Base-by-base conservation (phyloP, 2,797 vertebrate species). In the Phylloscopus collybita region DNA sequence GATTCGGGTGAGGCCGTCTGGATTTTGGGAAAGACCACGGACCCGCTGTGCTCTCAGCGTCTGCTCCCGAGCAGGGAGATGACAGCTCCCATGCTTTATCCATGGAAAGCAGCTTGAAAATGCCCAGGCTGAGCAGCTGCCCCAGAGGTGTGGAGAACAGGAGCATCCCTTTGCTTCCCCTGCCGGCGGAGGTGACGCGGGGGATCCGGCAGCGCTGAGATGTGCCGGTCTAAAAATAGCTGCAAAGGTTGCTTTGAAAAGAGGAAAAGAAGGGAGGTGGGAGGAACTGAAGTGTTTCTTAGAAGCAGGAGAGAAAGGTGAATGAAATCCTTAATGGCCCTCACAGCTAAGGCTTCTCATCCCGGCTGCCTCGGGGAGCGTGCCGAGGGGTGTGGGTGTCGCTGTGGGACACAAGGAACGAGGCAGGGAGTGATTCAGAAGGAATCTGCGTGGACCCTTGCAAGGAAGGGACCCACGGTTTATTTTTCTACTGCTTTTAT, bases 151-250 rank as follows among this genome's bases (percentile, higher is more conserved):
- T 1, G 3, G 38, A 20, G 49, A n/a, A 1, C 45, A 45, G 2
- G 9, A 36, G 42, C 4, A 5, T 75, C 85, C 70, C 74, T 74
- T 8, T 18, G 32, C 79, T 51, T 5, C 56, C 70, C 3, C 38
- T 86, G 1, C n/a, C 0, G 0, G 30, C 0, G 3, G 62, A 64
- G 84, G 34, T 72, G 91, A 42, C 1, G 1, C 0, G 0, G 20
- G 49, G 29, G 32, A 25, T 21, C 78, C 27, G 22, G 69, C 36
- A 42, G 42, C 26, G 1, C 45, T 1, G 5, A 6, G 61, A 9
- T 49, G 61, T 40, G 36, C 66, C 26, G 25, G 0, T 5, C 85
- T 56, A 21, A 75, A 81, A 72, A 42, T 40, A 59, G 34, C 42
- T 54, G 32, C 2, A 2, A 2, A 61, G 49, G 44, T 44, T 51